Evolutionary conservation across 2,113 vertebrate genomes (phyloP).

Genomic region (Copsychus sechellarum): DNA sequence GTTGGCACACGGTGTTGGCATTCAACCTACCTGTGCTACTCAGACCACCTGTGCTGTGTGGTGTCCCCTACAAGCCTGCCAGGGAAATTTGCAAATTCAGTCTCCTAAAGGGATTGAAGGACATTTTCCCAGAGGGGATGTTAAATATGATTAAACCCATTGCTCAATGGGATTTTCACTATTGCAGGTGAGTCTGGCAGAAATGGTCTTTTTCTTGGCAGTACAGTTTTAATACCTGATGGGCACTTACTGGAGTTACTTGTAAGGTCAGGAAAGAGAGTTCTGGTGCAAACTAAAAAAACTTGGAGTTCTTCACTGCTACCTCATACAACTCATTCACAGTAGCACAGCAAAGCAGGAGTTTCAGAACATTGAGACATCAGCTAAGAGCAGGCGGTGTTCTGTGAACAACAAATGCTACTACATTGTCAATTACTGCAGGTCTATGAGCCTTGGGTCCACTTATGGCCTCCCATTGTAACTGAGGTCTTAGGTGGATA

Average conservation of each 20-base stretch:
- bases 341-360: background rate
- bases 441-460: background rate
- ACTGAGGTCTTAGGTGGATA: background rate
- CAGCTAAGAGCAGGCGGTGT: background rate
- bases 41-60: background rate
- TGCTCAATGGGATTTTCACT: conserved; percentile 18
- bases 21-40: background rate
- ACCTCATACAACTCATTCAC: background rate
- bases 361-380: background rate
- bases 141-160: background rate
- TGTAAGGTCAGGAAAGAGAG: background rate
- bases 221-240: background rate
- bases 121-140: background rate
- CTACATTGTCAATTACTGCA: background rate
- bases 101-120: background rate
- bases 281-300: background rate
- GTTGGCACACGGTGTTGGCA: background rate
- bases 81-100: background rate
- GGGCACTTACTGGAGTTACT: background rate
- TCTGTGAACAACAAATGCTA: background rate
- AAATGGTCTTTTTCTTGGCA: background rate
- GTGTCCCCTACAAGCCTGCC: background rate
- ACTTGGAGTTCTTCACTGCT: background rate
- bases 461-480: rapidly evolving
- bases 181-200: background rate